These are phyloP conservation scores for Gallinago media DNA, from an alignment of 2,113 vertebrate species.

Conservation along the genomic window DNA sequence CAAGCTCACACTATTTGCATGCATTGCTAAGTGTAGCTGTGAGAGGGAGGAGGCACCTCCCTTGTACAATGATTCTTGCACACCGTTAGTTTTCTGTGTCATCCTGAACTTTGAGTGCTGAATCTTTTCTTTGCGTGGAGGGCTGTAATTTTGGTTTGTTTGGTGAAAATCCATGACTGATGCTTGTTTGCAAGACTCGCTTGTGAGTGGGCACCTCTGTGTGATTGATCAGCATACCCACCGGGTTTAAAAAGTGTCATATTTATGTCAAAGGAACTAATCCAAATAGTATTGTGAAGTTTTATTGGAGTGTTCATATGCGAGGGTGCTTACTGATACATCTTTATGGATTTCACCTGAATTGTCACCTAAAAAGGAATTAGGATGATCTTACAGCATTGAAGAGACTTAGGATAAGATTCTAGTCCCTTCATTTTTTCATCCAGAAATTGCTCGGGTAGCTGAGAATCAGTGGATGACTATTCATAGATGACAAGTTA, in stretches of 20 bases:
- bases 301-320: neutral
- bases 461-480: neutral
- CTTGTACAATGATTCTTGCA: neutral
- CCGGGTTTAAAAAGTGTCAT: neutral
- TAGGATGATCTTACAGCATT: neutral
- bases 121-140: neutral
- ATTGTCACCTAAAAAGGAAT: neutral
- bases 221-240: neutral
- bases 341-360: neutral
- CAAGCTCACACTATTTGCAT: conserved; percentile 28
- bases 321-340: neutral
- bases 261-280: neutral
- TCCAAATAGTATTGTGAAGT: neutral
- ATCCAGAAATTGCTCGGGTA: neutral
- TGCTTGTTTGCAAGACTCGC: neutral
- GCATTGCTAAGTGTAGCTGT: neutral
- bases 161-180: neutral
- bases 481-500: neutral
- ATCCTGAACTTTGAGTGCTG: neutral
- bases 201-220: neutral
- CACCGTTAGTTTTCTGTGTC: conserved; percentile 11
- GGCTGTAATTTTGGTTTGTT: neutral
- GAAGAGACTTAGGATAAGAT: neutral
- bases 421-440: neutral
- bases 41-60: neutral